Conservation (phyloP, 2,113 vertebrate species). For the Peromyscus polionotus region DNA sequence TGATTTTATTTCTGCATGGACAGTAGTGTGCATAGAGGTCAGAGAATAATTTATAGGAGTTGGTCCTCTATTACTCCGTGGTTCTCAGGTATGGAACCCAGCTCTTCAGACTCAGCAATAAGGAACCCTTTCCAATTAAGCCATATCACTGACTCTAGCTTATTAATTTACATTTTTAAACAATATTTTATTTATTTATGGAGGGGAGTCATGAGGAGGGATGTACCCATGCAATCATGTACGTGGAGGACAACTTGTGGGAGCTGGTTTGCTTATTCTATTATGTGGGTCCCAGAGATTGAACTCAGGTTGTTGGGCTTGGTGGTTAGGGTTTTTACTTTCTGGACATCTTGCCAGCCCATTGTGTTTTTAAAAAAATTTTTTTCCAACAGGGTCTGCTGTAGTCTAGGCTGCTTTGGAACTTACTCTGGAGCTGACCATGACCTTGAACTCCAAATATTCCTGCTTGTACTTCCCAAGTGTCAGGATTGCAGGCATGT, state of each 20-base stretch:
- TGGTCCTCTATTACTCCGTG: background rate
- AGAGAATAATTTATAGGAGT: background rate
- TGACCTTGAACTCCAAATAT: background rate
- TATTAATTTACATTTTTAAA: background rate
- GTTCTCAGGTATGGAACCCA: background rate
- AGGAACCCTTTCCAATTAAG: background rate
- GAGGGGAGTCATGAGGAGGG: too few species aligned
- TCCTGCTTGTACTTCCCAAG: background rate
- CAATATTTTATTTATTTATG: background rate
- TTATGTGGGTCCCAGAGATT: background rate
- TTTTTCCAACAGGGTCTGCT: background rate
- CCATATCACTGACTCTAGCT: background rate
- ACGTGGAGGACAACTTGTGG: background rate
- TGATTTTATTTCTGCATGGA: background rate
- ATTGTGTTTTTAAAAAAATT: background rate
- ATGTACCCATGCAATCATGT: background rate
- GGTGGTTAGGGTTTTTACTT: background rate
- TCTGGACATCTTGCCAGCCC: background rate
- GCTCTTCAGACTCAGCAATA: background rate
- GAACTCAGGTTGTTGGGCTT: background rate
- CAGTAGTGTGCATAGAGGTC: background rate
- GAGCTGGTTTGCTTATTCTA: background rate
- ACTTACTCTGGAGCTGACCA: background rate
- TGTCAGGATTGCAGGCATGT: background rate
- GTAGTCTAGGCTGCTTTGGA: background rate